Conservation (phyloP, 2,113 vertebrate genomes). For the Notarius quadriscutis region DNA sequence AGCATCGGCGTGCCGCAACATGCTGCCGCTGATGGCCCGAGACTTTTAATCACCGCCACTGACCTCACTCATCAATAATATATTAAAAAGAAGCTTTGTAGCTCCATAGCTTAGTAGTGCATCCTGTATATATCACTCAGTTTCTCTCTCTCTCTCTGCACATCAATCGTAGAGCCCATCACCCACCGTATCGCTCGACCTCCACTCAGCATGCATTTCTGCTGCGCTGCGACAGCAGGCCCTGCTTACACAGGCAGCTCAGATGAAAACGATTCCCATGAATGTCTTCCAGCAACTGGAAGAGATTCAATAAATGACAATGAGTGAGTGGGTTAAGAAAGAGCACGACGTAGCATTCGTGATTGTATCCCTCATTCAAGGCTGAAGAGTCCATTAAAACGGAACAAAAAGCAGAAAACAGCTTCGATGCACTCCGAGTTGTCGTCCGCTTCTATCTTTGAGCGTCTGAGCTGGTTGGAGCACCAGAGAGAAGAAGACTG, state of each 20-base stretch:
- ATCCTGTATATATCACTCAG: constrained; percentile 18
- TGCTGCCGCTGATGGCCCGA: constrained; percentile 51
- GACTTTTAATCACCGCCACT: constrained; percentile 66
- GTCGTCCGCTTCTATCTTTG: not conserved
- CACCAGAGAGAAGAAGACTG: not conserved
- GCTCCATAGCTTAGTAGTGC: constrained; percentile 48
- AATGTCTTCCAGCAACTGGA: constrained; percentile 12
- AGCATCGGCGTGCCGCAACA: constrained; percentile 43
- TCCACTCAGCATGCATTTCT: constrained; percentile 30
- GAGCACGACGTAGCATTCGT: constrained; percentile 9
- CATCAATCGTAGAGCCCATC: constrained; percentile 45
- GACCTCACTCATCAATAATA: constrained; percentile 68
- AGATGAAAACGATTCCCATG: constrained; percentile 20
- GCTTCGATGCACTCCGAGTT: not conserved
- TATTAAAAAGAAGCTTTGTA: constrained; percentile 65
- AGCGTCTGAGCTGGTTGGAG: not conserved
- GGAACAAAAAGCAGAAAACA: constrained; percentile 6
- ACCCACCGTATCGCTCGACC: constrained; percentile 16
- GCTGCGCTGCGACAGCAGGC: constrained; percentile 27
- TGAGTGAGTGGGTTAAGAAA: constrained; percentile 30
- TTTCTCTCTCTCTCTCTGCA: constrained; percentile 21
- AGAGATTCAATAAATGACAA: constrained; percentile 19
- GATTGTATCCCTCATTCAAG: constrained; percentile 5
- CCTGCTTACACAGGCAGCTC: constrained; percentile 42
- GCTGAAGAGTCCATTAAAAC: not conserved